Evolutionary conservation across 2,797 vertebrate species (phyloP).

Genomic region (Pampus argenteus): DNA sequence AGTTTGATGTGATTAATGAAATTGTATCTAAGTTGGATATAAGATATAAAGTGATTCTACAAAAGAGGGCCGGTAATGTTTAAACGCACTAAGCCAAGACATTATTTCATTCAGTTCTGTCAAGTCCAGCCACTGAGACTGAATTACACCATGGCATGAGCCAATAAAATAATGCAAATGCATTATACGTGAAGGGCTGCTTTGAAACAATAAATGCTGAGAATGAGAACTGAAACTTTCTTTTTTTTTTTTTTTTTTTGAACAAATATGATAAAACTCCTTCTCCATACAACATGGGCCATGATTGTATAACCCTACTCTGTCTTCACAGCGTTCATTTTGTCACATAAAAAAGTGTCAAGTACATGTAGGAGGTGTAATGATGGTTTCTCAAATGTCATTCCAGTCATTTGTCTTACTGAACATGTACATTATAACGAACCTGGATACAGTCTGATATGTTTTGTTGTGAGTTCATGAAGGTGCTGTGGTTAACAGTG

Average conservation of each 20-base stretch:
- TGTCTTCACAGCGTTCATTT: constrained; percentile 58
- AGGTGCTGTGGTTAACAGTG: not conserved
- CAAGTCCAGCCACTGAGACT: constrained; percentile 67
- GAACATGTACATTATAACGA: constrained; percentile 49
- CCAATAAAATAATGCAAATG: constrained; percentile 78
- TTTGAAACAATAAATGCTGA: constrained; percentile 81
- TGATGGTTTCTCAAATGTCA: constrained; percentile 76
- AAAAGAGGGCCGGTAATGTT: constrained; percentile 58
- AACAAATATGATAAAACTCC: constrained; percentile 80
- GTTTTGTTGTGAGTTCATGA: constrained; percentile 35
- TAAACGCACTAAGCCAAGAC: constrained; percentile 41
- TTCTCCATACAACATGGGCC: constrained; percentile 63
- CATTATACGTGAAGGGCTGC: constrained; percentile 78
- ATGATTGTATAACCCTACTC: constrained; percentile 64
- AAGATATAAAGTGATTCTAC: constrained; percentile 52
- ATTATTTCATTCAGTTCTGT: constrained; percentile 65
- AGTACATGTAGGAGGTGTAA: constrained; percentile 66
- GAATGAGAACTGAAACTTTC: constrained; percentile 84
- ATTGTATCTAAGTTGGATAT: constrained; percentile 66
- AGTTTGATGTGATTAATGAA: constrained; percentile 74
- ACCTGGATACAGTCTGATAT: constrained; percentile 24
- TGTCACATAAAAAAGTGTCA: constrained; percentile 73
- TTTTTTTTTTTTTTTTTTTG: no score
- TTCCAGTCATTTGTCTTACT: constrained; percentile 67
- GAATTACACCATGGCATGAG: constrained; percentile 69